Percentiles rank a stretch among this genome's conserved stretches.
Evolutionary conservation across 2,888 invertebrate genomes (phyloP).

Genomic region (Acanthosepion pharaonis): DNA sequence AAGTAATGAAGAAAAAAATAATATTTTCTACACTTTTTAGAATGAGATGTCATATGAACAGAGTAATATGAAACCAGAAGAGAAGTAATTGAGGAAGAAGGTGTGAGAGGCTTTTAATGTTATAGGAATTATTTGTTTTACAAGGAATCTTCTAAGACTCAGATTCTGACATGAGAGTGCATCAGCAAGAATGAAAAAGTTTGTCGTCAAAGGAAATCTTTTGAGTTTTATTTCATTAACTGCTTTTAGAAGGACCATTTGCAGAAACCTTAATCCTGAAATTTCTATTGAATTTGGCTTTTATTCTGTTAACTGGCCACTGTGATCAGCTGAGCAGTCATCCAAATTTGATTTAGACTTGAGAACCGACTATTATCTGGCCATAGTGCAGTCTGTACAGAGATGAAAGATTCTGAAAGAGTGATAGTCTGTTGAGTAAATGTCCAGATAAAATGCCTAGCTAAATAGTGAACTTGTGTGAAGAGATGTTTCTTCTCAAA

Average conservation of each 20-base stretch:
- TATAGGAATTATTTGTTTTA: too few species aligned
- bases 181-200: not conserved
- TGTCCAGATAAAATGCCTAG: not conserved
- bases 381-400: not conserved
- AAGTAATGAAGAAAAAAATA: too few species aligned
- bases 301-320: not conserved
- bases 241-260: constrained; percentile 6
- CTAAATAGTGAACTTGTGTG: not conserved
- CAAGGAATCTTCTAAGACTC: too few species aligned
- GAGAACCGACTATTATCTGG: not conserved
- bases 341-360: not conserved
- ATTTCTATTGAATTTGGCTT: not conserved
- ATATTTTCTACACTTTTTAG: too few species aligned
- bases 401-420: not conserved
- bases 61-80: too few species aligned
- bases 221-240: too few species aligned
- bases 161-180: too few species aligned
- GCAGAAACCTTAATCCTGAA: not conserved
- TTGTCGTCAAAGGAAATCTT: not conserved
- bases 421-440: not conserved
- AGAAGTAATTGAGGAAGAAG: too few species aligned
- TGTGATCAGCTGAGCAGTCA: not conserved
- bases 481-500: not conserved
- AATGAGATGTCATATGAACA: too few species aligned
- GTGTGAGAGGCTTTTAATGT: too few species aligned